These are phyloP conservation scores for Heliconius himera DNA, from an alignment of 1,140 invertebrate genomes.

Conservation along the genomic window DNA sequence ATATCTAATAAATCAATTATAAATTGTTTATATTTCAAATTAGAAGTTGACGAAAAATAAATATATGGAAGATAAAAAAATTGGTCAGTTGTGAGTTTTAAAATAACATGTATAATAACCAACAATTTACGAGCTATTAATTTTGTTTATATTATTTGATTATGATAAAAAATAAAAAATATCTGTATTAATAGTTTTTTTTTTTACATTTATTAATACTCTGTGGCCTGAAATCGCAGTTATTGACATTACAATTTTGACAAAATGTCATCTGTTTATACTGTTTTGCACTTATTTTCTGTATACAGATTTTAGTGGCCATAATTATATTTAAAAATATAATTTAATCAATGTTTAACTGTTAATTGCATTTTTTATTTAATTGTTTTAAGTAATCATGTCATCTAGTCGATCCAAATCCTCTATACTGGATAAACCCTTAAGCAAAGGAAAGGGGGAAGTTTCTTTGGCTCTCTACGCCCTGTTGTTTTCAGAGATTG, in stretches of 20 bases:
- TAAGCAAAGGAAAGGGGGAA: constrained; percentile 96
- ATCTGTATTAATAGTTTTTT: too few relatives aligned
- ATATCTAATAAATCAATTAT: too few relatives aligned
- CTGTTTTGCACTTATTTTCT: neutral
- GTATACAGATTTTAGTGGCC: neutral
- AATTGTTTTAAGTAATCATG: constrained; percentile 48
- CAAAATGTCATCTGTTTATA: neutral
- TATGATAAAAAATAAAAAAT: too few relatives aligned
- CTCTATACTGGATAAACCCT: constrained; percentile 94
- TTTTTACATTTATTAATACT: too few relatives aligned
- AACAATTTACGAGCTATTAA: too few relatives aligned
- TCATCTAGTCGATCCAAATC: constrained; percentile 83
- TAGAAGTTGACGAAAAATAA: too few relatives aligned
- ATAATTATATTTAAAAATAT: neutral
- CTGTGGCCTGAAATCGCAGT: too few relatives aligned
- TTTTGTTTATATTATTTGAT: too few relatives aligned
- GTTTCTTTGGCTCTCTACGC: constrained; percentile 97
- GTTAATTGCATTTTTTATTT: neutral
- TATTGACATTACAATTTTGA: neutral
- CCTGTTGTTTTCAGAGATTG: constrained; percentile 97
- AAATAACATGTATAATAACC: too few relatives aligned
- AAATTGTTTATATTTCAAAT: too few relatives aligned
- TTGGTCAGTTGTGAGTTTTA: too few relatives aligned
- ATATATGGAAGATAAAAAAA: too few relatives aligned
- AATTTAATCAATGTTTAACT: neutral